Conservation (phyloP, 1,140 invertebrate genomes). For the Uloborus diversus region DNA sequence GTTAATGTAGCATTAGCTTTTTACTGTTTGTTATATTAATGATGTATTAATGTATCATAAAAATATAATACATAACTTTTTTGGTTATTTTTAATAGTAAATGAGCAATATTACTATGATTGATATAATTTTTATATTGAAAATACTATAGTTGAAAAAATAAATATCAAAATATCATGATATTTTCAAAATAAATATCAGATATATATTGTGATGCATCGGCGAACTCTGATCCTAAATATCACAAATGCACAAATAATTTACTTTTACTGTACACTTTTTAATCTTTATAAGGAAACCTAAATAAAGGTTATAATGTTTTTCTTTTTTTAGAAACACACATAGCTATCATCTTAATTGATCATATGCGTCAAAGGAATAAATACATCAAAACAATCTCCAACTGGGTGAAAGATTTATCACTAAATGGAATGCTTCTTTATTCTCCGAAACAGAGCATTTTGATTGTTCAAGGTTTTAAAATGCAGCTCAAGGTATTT, state of each 20-base stretch:
- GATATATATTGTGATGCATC: too few relatives aligned
- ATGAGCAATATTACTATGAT: too few relatives aligned
- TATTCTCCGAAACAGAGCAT: slow-evolving; percentile 25
- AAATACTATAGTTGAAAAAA: too few relatives aligned
- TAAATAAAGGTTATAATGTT: too few relatives aligned
- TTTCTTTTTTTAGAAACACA: background rate
- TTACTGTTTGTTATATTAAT: too few relatives aligned
- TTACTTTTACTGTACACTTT: background rate
- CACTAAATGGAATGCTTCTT: slow-evolving; percentile 4
- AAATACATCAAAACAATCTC: slow-evolving; percentile 18
- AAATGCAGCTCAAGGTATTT: slow-evolving; percentile 31
- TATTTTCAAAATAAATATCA: too few relatives aligned
- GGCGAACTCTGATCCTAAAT: background rate
- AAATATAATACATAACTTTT: too few relatives aligned
- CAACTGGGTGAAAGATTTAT: slow-evolving; percentile 11
- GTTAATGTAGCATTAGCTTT: too few relatives aligned
- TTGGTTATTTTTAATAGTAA: too few relatives aligned
- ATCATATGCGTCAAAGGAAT: slow-evolving; percentile 28
- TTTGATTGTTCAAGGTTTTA: slow-evolving; percentile 21
- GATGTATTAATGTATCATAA: too few relatives aligned
- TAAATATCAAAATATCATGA: too few relatives aligned
- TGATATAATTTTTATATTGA: too few relatives aligned
- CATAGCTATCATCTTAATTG: slow-evolving; percentile 15
- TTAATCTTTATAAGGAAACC: background rate
- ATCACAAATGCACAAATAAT: background rate